Base-by-base conservation (phyloP, 2,797 vertebrate genomes). In the Enteromius argenteus region DNA sequence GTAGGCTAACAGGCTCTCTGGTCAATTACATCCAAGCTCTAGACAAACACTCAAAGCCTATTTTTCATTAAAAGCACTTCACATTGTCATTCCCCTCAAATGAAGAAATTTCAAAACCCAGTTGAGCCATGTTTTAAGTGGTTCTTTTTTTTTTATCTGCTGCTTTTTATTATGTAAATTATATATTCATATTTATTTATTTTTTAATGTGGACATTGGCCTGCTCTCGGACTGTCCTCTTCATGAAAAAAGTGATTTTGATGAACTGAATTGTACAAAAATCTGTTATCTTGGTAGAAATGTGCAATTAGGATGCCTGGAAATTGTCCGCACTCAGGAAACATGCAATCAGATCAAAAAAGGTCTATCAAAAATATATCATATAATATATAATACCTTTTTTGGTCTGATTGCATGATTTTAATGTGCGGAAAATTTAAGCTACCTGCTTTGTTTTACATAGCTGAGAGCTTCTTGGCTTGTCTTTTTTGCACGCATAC, bases 1-100 rank as follows among this genome's bases (percentile, higher is more conserved):
- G 53, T 15, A 44, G 51, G 37, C 23, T 14, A 73, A 81, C 58
- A 49, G 69, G 42, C 30, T 73, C 56, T 73, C 69, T 35, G 42
- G 17, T 64, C 53, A 21, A 44, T 35, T 60, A n/a, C 27, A 73
- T 74, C 8, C 19, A 49, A 72, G 79, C 66, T 30, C n/a, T 56
- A 69, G 27, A 37, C 39, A 73, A 81, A 73, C 51, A 71, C 68
- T 60, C 27, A 35, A 23, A 14, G 56, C 13, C 27, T 81, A 73
- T 73, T 73, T 73, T 35, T 81, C 19, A 71, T 58, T 69, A 80
- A 17, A 30, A 69, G 35, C n/a, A 58, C 32, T 30, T 81, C 3
- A 39, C n/a, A 71, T 77, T 37, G 11, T 56, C 5, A 9, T 46
- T 51, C 5, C 15, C 15, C 11, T 39, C 44, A 14, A 35, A 49